Evolutionary conservation across 92 coral and sea anemone genomes (phyloP).

Genomic region (Zoanthus gigantus): DNA sequence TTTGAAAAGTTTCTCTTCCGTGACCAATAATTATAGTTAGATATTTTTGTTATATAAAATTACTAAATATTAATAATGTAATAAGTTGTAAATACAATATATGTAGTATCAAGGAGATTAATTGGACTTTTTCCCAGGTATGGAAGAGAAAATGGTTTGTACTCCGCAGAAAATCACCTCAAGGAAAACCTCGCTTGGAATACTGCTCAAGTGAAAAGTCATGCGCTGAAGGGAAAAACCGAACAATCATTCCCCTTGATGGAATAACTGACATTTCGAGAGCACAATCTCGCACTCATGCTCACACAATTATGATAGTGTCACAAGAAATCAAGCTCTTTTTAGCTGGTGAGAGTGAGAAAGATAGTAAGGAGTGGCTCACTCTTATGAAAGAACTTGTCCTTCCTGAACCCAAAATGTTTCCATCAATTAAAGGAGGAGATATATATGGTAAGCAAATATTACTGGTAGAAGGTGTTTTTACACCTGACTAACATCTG

Average conservation of each 20-base stretch:
- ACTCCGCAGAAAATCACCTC: conserved; percentile 82
- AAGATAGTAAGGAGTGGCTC: conserved; percentile 89
- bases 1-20: background rate
- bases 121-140: conserved; percentile 55
- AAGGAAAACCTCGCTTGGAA: conserved; percentile 89
- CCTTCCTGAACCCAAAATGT: conserved; percentile 89
- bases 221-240: conserved; percentile 86
- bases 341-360: conserved; percentile 82
- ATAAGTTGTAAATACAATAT: background rate
- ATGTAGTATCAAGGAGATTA: background rate
- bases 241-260: conserved; percentile 83
- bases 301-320: conserved; percentile 74
- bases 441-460: conserved; percentile 84
- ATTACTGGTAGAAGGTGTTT: background rate
- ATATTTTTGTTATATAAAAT: no score
- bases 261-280: conserved; percentile 79
- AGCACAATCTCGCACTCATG: conserved; percentile 90
- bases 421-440: conserved; percentile 84
- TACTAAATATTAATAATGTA: no score
- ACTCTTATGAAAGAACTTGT: conserved; percentile 90
- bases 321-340: conserved; percentile 82
- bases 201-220: conserved; percentile 90
- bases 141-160: conserved; percentile 99
- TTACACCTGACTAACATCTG: no score
- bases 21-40: background rate